Evolutionary conservation across 1,140 invertebrate species (phyloP).

Genomic region (Lysiphlebus fabarum): DNA sequence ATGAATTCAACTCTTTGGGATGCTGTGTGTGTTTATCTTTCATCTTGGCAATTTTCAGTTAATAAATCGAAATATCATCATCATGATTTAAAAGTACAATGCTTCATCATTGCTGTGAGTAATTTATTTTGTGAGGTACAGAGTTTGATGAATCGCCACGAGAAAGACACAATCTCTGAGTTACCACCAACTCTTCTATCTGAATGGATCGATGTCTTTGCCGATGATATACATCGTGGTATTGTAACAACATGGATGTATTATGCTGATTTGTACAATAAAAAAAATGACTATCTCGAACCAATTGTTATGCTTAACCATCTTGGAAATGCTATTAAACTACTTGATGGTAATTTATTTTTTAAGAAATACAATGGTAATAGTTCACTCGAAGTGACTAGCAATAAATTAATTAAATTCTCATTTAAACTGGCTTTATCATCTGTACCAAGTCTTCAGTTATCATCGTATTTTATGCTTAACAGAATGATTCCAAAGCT

Average conservation of each 20-base stretch:
- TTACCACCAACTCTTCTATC: slow-evolving; percentile 53
- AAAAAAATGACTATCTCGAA: slow-evolving; percentile 31
- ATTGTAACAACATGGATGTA: slow-evolving; percentile 56
- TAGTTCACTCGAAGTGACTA: slow-evolving; percentile 23
- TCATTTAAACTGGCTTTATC: slow-evolving; percentile 47
- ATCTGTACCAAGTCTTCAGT: slow-evolving; percentile 47
- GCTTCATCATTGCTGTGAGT: slow-evolving; percentile 44
- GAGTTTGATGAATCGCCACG: slow-evolving; percentile 50
- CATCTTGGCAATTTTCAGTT: slow-evolving; percentile 59
- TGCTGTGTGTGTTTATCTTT: slow-evolving; percentile 62
- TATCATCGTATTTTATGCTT: slow-evolving; percentile 53
- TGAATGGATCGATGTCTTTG: slow-evolving; percentile 62
- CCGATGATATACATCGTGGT: slow-evolving; percentile 52
- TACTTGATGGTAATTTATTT: slow-evolving; percentile 38
- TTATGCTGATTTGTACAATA: slow-evolving; percentile 38
- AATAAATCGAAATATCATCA: slow-evolving; percentile 49
- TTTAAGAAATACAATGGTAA: slow-evolving; percentile 26
- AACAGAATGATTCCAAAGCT: slow-evolving; percentile 44
- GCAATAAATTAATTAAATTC: slow-evolving; percentile 35
- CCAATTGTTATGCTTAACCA: slow-evolving; percentile 36
- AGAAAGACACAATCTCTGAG: slow-evolving; percentile 49
- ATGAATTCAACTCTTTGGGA: slow-evolving; percentile 62
- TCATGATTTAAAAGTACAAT: slow-evolving; percentile 48
- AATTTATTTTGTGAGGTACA: slow-evolving; percentile 55
- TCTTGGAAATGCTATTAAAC: slow-evolving; percentile 41